A percentile compares a stretch with the other conserved stretches of the same genome.
These are phyloP conservation scores for Pogona vitticeps DNA, from an alignment of 2,113 vertebrate genomes.

Conservation along the genomic window DNA sequence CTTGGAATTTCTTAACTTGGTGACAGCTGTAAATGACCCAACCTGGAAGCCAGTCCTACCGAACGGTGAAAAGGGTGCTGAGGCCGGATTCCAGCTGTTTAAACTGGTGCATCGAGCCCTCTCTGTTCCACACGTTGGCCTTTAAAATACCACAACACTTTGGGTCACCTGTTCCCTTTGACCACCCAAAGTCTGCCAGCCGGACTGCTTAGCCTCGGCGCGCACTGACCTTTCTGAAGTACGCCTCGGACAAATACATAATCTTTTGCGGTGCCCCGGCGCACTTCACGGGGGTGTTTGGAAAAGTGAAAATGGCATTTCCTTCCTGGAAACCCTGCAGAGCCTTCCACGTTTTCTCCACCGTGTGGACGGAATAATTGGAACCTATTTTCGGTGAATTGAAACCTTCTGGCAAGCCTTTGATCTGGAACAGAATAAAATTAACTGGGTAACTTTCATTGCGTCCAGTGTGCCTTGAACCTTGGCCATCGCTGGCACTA, in stretches of 20 bases:
- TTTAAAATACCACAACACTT: background rate
- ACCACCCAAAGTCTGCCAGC: no score
- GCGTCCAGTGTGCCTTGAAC: background rate
- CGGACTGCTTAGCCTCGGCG: background rate
- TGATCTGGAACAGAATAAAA: constrained; percentile 82
- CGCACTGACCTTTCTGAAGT: constrained; percentile 86
- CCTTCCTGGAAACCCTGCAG: constrained; percentile 91
- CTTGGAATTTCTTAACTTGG: background rate
- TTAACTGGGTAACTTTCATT: background rate
- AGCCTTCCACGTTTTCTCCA: constrained; percentile 95
- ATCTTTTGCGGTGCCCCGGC: constrained; percentile 97
- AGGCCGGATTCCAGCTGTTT: background rate
- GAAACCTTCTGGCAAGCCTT: constrained; percentile 94
- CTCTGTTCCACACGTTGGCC: background rate
- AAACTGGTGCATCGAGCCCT: background rate
- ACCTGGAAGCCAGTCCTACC: no score
- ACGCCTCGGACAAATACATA: constrained; percentile 94
- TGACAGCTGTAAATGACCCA: background rate
- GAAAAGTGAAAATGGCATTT: constrained; percentile 93
- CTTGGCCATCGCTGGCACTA: background rate
- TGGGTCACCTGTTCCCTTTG: background rate
- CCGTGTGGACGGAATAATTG: constrained; percentile 90
- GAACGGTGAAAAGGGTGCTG: no score
- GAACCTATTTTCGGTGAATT: constrained; percentile 90
- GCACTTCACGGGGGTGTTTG: constrained; percentile 94